Evolutionary conservation across 1,140 invertebrate genomes (phyloP).

Genomic region (Camponotus floridanus): DNA sequence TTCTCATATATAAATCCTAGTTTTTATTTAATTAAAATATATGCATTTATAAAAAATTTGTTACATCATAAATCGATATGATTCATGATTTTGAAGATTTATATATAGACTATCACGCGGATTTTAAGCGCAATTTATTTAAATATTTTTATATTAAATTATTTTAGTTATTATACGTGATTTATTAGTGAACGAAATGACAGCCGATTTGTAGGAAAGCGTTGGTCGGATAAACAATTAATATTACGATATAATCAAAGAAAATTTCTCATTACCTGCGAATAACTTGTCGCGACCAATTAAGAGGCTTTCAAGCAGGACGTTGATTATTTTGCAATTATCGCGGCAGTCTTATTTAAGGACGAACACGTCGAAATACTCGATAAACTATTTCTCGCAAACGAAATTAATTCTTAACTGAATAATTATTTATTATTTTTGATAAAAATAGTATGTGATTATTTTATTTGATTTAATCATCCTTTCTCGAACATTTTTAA

Average conservation of each 20-base stretch:
- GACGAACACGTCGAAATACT: neutral
- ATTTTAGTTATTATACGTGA: constrained; percentile 31
- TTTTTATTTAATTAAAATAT: constrained; percentile 31
- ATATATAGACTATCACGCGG: neutral
- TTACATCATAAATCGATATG: neutral
- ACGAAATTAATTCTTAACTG: constrained; percentile 20
- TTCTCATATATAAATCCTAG: constrained; percentile 6
- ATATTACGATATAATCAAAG: constrained; percentile 57
- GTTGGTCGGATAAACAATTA: constrained; percentile 40
- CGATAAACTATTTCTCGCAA: constrained; percentile 4
- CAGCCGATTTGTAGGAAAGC: neutral
- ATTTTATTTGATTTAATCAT: neutral
- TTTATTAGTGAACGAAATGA: constrained; percentile 18
- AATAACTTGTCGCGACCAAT: constrained; percentile 50
- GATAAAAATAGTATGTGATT: neutral
- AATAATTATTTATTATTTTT: constrained; percentile 19
- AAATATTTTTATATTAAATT: constrained; percentile 44
- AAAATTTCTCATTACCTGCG: constrained; percentile 61
- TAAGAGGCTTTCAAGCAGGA: constrained; percentile 3
- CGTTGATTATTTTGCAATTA: constrained; percentile 52
- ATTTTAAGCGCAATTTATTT: neutral
- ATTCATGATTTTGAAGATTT: constrained; percentile 3
- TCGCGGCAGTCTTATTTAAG: constrained; percentile 21
- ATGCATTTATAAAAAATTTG: neutral
- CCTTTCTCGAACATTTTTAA: neutral